Conservation (phyloP, 2,888 invertebrate species). For the Rapana venosa region DNA sequence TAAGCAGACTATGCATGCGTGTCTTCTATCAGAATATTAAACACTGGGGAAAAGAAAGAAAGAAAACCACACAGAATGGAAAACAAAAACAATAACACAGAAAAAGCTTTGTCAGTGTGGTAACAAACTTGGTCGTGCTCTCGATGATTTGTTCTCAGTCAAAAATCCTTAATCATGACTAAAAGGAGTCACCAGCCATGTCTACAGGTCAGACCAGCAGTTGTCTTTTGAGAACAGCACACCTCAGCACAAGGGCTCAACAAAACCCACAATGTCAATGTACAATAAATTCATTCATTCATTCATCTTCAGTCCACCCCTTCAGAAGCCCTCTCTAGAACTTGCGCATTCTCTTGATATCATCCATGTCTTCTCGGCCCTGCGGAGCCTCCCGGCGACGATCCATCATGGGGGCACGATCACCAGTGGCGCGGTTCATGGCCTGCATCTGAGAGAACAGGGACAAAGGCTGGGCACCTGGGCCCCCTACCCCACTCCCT, state of each 20-base stretch:
- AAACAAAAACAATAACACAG: neutral
- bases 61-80: neutral
- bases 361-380: constrained; percentile 50
- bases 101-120: too few species aligned
- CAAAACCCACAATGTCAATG: too few species aligned
- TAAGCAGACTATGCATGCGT: neutral
- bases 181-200: neutral
- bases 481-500: constrained; percentile 48
- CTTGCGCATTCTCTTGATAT: constrained; percentile 54
- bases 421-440: constrained; percentile 33
- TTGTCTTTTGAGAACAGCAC: neutral
- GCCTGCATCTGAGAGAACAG: constrained; percentile 41
- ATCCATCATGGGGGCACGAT: constrained; percentile 51
- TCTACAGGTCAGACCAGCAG: constrained; percentile 7
- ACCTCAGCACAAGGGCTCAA: neutral
- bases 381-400: constrained; percentile 45
- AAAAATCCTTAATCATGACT: neutral
- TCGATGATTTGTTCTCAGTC: neutral
- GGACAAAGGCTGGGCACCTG: constrained; percentile 32
- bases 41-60: neutral
- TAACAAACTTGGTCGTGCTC: too few species aligned
- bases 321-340: constrained; percentile 35
- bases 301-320: neutral
- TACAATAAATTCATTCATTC: too few species aligned
- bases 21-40: neutral